Percentiles rank a stretch among this genome's conserved stretches.
Conservation (phyloP, 2,888 invertebrate genomes). For the Drosophila colorata region DNA sequence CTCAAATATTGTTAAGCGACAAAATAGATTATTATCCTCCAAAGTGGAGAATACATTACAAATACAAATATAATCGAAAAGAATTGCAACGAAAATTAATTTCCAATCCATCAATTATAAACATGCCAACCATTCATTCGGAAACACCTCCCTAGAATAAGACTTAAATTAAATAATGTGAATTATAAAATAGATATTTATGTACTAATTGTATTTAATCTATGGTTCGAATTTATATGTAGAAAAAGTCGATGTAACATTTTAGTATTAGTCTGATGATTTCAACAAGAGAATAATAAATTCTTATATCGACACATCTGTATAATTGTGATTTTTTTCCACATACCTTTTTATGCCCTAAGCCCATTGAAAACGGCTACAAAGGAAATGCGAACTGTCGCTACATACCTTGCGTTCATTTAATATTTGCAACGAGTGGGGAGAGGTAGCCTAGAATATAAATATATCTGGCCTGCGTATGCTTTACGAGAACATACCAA, state of each 20-base stretch:
- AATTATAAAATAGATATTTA: constrained; percentile 44
- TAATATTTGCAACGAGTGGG: too few relatives aligned
- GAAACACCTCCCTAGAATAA: constrained; percentile 52
- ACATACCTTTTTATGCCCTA: too few relatives aligned
- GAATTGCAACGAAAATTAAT: constrained; percentile 61
- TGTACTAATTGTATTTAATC: constrained; percentile 51
- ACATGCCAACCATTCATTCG: constrained; percentile 41
- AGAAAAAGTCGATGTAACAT: constrained; percentile 57
- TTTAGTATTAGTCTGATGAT: constrained; percentile 40
- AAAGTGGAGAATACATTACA: not conserved
- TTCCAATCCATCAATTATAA: constrained; percentile 32
- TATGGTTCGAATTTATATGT: constrained; percentile 71
- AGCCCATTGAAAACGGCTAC: too few relatives aligned
- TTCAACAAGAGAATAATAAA: constrained; percentile 40
- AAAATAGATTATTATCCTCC: constrained; percentile 4
- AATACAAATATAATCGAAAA: constrained; percentile 40
- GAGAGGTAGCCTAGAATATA: too few relatives aligned
- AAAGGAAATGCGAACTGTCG: too few relatives aligned
- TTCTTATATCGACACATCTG: constrained; percentile 13
- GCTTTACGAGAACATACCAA: too few relatives aligned
- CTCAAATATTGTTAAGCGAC: constrained; percentile 12
- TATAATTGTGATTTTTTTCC: not conserved
- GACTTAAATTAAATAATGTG: constrained; percentile 41
- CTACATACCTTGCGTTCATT: too few relatives aligned
- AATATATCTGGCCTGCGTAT: too few relatives aligned